Evolutionary conservation across 2,888 invertebrate genomes (phyloP).

Genomic region (Brassicogethes aeneus): DNA sequence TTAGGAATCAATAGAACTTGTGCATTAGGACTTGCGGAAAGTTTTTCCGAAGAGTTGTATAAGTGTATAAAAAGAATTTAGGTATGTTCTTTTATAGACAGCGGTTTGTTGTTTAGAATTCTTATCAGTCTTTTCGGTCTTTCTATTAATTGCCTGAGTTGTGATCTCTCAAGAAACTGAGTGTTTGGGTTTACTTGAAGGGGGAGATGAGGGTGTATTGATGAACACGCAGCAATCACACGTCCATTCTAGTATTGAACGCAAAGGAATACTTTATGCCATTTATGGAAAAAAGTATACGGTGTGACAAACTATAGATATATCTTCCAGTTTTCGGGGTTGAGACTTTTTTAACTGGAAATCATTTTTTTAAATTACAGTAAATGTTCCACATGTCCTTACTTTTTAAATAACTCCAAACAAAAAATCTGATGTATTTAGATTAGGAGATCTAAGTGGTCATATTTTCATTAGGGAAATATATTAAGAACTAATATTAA

Average conservation of each 20-base stretch:
- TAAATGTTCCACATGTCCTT: too few relatives aligned
- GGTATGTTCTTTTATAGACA: slow-evolving; percentile 5
- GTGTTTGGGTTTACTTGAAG: slow-evolving; percentile 11
- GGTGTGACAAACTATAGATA: too few relatives aligned
- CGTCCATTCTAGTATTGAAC: slow-evolving; percentile 38
- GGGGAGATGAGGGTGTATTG: slow-evolving; percentile 33
- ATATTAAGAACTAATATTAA: too few relatives aligned
- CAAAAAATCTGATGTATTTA: too few relatives aligned
- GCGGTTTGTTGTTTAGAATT: slow-evolving; percentile 37
- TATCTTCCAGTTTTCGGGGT: too few relatives aligned
- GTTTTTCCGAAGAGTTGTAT: neutral
- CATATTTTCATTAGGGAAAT: too few relatives aligned
- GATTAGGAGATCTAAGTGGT: too few relatives aligned
- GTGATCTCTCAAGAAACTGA: slow-evolving; percentile 35
- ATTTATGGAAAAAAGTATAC: too few relatives aligned
- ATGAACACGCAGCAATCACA: slow-evolving; percentile 41
- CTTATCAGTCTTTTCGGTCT: slow-evolving; percentile 37
- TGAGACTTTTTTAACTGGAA: too few relatives aligned
- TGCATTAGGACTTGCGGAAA: neutral
- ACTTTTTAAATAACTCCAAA: too few relatives aligned
- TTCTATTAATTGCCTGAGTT: slow-evolving; percentile 40
- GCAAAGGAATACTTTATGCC: too few relatives aligned
- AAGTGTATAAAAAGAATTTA: slow-evolving; percentile 3
- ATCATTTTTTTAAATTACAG: too few relatives aligned
- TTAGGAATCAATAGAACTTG: neutral